Evolutionary conservation across 2,113 vertebrate species (phyloP).

Genomic region (Semicossyphus pulcher): DNA sequence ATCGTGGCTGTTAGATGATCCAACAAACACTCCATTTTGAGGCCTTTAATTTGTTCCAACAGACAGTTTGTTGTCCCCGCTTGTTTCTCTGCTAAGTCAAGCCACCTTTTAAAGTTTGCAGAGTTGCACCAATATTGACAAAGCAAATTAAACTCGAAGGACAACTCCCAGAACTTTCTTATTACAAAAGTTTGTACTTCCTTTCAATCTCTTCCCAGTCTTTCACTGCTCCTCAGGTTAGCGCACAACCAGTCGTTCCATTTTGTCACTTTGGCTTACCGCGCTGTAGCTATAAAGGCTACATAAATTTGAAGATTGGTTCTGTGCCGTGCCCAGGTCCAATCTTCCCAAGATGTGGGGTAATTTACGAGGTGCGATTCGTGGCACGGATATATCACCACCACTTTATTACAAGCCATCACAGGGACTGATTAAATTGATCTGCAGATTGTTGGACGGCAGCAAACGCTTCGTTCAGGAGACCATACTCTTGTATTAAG

Average conservation of each 20-base stretch:
- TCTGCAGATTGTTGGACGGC: constrained; percentile 57
- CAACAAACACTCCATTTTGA: background rate
- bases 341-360: constrained; percentile 54
- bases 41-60: background rate
- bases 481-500: background rate
- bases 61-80: background rate
- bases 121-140: constrained; percentile 9
- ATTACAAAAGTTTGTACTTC: constrained; percentile 12
- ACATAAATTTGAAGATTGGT: constrained; percentile 77
- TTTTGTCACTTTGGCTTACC: constrained; percentile 66
- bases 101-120: constrained; percentile 3
- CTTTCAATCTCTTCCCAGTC: constrained; percentile 19
- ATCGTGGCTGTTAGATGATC: background rate
- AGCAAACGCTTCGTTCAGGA: constrained; percentile 16
- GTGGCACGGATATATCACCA: constrained; percentile 47
- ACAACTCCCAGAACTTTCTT: constrained; percentile 41
- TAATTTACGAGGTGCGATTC: constrained; percentile 75
- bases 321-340: constrained; percentile 50
- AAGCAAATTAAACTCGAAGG: constrained; percentile 10
- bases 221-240: constrained; percentile 16
- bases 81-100: constrained; percentile 11
- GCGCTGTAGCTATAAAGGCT: constrained; percentile 57
- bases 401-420: constrained; percentile 67
- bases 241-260: constrained; percentile 68
- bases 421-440: constrained; percentile 67